Evolutionary conservation across 53 echinoderm and acorn worm genomes (phyloP), one percentile per base, ranked within the genome.

Genomic region (Paracentrotus lividus): DNA sequence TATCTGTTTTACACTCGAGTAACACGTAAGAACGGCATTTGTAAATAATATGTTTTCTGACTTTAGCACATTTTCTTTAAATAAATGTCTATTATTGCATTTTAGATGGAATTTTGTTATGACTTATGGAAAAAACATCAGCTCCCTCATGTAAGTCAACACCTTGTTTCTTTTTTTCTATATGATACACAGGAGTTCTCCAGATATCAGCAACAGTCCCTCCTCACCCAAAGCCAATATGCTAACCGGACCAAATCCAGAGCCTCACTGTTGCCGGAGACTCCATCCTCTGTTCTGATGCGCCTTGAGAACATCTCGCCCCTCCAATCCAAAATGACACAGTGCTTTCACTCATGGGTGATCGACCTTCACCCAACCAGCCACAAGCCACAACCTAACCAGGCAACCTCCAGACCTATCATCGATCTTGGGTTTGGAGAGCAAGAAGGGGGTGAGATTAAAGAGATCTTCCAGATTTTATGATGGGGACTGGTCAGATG

Each of bases 261-360:
- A 20, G 91, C 55, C 20, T 33, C 51, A 51, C 20, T 56, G 29
- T 8, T 31, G 44, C 75, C 15, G 15, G 91, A 91, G 42, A 91
- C 76, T 20, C 91, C 91, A 23, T 91, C 91, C 34, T 91, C 91
- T 18, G 91, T 91, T 20, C 91, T 91, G 20, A 72, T 91, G 75
- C 91, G 76, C 20, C 91, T 91, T 45, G 91, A 91, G 38, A 91
- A 91, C 76, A 91, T 91, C 76, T 91, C 91, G 33, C 91, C 91
- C 91, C 91, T 21, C 72, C 91, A 24, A 91, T 91, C 49, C 91
- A 91, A 91, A 72, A 91, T 91, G 72, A 45, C 72, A 91, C 91
- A 12, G 91, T 91, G 7, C 91, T 91, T 34, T 54, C 36, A 21
- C 91, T 91, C 56, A 5, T 91, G 75, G 91, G 91, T 6, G 91